A percentile compares a stretch with the other conserved stretches of the same genome.
These are phyloP conservation scores for Eptatretus burgeri DNA, from an alignment of 2,113 vertebrate species.

Conservation along the genomic window DNA sequence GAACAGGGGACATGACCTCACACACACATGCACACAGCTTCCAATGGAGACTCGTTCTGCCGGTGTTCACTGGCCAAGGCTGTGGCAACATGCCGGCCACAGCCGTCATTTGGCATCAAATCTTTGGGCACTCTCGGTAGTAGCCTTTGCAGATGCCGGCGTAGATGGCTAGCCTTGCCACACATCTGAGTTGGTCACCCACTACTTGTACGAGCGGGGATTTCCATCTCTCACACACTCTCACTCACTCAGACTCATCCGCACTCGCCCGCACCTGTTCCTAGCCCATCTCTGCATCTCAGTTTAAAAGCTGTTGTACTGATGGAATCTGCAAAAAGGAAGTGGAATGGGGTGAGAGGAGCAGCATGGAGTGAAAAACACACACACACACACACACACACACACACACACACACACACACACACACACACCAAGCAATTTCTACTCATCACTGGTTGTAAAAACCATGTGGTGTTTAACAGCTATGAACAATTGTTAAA, in stretches of 20 bases:
- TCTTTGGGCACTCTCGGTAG: background rate
- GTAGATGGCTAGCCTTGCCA: background rate
- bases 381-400: background rate
- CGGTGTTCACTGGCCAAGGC: background rate
- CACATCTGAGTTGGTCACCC: background rate
- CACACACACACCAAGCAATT: background rate
- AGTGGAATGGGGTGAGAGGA: background rate
- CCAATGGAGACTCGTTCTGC: background rate
- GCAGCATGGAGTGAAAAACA: background rate
- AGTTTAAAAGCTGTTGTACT: background rate
- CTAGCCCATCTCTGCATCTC: background rate
- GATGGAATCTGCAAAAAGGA: background rate
- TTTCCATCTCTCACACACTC: background rate
- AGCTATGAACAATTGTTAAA: too few species aligned
- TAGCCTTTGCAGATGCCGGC: background rate
- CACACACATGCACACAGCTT: background rate
- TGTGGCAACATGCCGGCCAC: constrained; percentile 2
- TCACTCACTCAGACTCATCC: constrained; percentile 1
- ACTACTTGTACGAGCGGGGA: background rate
- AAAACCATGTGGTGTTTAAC: too few species aligned
- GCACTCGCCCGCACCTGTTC: constrained; percentile 5
- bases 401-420: background rate
- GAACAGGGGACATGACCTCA: too few species aligned
- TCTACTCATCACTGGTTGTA: too few species aligned
- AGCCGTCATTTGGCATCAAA: background rate